phyloP scores from a whole-genome alignment of 1,140 invertebrate species.

The Nomia melanderi region DNA sequence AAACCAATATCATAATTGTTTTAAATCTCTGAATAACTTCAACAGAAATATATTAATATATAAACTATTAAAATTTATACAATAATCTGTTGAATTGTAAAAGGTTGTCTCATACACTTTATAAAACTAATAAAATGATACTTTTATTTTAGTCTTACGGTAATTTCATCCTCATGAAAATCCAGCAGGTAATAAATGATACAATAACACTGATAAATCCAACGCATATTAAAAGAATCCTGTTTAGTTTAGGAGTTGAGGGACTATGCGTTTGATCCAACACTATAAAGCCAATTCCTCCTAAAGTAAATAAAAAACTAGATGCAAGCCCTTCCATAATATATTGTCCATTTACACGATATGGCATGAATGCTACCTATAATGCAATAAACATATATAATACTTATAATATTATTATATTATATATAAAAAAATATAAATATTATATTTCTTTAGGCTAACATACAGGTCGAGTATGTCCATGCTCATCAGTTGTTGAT shows the following conservation, averaged over 20 bases:
- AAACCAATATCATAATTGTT: too few relatives aligned
- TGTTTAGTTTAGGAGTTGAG: slow-evolving; percentile 94
- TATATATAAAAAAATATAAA: not conserved
- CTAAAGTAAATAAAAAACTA: slow-evolving; percentile 97
- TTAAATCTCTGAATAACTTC: too few relatives aligned
- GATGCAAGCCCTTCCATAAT: slow-evolving; percentile 99
- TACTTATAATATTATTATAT: not conserved
- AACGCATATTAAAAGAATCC: slow-evolving; percentile 94
- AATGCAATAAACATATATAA: slow-evolving; percentile 23
- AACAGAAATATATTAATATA: not conserved
- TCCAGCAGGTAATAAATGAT: slow-evolving; percentile 97
- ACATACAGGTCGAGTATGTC: slow-evolving; percentile 94
- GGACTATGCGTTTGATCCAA: slow-evolving; percentile 96
- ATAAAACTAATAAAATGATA: not conserved
- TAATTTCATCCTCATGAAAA: slow-evolving; percentile 99
- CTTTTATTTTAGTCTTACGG: slow-evolving; percentile 83
- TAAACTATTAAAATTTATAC: not conserved
- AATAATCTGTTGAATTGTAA: not conserved
- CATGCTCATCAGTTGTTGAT: slow-evolving; percentile 97
- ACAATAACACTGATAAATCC: slow-evolving; percentile 96
- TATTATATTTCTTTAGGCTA: not conserved
- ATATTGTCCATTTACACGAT: slow-evolving; percentile 98
- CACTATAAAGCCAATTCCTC: slow-evolving; percentile 97
- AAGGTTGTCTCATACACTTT: not conserved
- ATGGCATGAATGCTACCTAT: slow-evolving; percentile 98